Conservation (phyloP, 1,140 invertebrate species). For the Neodiprion fabricii region DNA sequence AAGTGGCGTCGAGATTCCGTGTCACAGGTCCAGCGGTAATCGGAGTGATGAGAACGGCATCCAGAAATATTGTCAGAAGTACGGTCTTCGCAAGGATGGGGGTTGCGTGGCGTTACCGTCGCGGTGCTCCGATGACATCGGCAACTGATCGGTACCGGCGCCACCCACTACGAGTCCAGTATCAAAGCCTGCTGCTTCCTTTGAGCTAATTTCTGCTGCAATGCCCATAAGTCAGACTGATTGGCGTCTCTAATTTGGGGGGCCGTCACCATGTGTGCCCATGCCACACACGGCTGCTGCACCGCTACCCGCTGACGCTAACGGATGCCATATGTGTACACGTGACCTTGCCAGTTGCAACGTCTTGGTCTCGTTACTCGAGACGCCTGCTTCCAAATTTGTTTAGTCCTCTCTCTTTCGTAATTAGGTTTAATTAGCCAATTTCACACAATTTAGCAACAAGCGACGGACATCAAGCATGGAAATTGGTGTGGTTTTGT, state of each 20-base stretch:
- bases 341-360: not conserved
- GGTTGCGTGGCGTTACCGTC: not conserved
- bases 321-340: not conserved
- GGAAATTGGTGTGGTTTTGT: no score
- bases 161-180: conserved; percentile 14
- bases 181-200: conserved; percentile 27
- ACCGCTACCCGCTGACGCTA: not conserved
- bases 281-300: not conserved
- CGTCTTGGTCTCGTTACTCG: conserved; percentile 4
- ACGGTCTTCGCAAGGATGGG: not conserved
- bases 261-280: conserved; percentile 18
- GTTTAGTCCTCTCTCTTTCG: not conserved
- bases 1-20: not conserved
- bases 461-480: not conserved
- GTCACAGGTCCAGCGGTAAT: not conserved
- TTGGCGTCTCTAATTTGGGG: conserved; percentile 33
- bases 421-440: not conserved
- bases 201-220: conserved; percentile 31
- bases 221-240: conserved; percentile 32
- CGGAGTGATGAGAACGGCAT: not conserved
- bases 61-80: not conserved
- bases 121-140: conserved; percentile 8
- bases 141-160: conserved; percentile 11
- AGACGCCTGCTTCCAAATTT: not conserved
- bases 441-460: conserved; percentile 5